Conservation (phyloP, 1,140 invertebrate genomes). For the Hestina assimilis region DNA sequence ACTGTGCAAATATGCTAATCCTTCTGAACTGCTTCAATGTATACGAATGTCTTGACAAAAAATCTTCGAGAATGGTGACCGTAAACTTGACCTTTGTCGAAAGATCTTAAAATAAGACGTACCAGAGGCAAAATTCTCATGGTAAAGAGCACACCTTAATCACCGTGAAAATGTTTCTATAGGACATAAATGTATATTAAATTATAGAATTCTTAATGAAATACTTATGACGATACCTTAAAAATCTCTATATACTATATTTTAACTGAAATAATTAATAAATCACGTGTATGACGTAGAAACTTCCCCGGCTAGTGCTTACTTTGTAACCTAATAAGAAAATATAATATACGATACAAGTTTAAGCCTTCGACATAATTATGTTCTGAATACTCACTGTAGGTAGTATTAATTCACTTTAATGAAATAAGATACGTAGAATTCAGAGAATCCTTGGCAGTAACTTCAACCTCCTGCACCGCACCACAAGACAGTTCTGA, state of each 20-base stretch:
- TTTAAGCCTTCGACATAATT: conserved; percentile 5
- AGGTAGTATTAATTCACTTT: conserved; percentile 53
- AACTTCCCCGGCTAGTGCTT: conserved; percentile 45
- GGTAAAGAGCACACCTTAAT: conserved; percentile 22
- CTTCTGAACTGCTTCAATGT: conserved; percentile 12
- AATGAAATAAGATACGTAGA: conserved; percentile 50
- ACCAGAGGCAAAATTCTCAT: conserved; percentile 48
- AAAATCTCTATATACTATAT: neutral
- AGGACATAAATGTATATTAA: neutral
- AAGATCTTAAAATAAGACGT: conserved; percentile 42
- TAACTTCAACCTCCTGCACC: conserved; percentile 58
- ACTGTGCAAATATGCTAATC: conserved; percentile 23
- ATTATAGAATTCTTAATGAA: neutral
- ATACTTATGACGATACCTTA: neutral
- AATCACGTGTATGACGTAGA: conserved; percentile 67
- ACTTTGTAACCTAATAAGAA: conserved; percentile 41
- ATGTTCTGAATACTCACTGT: conserved; percentile 50
- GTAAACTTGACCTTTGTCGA: conserved; percentile 69
- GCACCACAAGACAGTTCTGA: conserved; percentile 69
- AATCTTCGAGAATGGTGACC: conserved; percentile 28
- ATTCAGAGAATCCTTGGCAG: conserved; percentile 58
- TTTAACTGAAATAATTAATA: conserved; percentile 35
- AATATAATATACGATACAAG: neutral
- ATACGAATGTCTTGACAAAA: neutral
- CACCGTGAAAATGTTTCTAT: neutral